Evolutionary conservation across 1,140 invertebrate species (phyloP), one percentile per base, ranked within the genome.

Genomic region (Penaeus japonicus): DNA sequence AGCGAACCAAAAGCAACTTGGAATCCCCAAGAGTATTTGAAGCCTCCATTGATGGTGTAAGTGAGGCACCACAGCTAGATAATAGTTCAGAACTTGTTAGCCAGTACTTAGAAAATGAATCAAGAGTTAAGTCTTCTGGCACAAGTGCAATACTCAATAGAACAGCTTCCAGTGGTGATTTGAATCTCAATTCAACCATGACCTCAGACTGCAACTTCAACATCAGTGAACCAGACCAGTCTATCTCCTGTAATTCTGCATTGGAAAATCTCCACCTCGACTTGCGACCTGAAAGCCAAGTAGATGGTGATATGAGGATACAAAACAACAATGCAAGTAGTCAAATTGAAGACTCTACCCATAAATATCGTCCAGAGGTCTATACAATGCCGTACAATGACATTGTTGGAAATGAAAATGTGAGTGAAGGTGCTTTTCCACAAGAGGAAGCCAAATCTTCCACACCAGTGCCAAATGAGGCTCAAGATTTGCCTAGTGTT

Each of bases 241-340:
- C 80, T 18, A n/a, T 55, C 24, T 27, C 57, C 7, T 15, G 24
- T 32, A 53, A 78, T 35, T 32, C 47, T 47, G 47, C 84, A 62
- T 47, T 20, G 32, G 81, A 83, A 30, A 24, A 83, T 30, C 20
- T 78, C 15, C 65, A 77, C 24, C n/a, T 85, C 3, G 78, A 85
- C 39, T 77, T 88, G 22, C 79, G 80, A 27, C 73, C 87, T 39
- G 87, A 88, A 17, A 88, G 86, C 55, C 79, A 77, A 47, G 47
- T 47, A 1, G 47, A 15, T 47, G 47, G 47, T 47, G 47, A 47
- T 47, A 47, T 47, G 47, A 47, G 47, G 47, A 47, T 47, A 47
- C 47, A 47, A 47, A 47, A 47, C 47, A 47, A 47, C 47, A 47
- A 47, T 15, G 10, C 47, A 47, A 47, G 47, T 47, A 47, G 47